phyloP scores from a whole-genome alignment of 2,888 invertebrate species.

The Halictus ligatus region DNA sequence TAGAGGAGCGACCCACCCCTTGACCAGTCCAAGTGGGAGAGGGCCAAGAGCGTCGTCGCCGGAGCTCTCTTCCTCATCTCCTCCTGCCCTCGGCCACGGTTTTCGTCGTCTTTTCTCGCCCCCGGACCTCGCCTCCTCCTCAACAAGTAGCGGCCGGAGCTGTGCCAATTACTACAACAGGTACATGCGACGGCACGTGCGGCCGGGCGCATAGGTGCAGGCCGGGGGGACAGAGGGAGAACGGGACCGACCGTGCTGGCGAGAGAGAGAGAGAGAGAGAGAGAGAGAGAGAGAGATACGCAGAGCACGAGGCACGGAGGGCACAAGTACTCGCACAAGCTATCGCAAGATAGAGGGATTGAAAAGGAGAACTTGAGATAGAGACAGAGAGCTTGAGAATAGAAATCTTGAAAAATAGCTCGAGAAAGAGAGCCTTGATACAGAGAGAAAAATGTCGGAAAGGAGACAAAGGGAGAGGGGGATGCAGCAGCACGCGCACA shows the following conservation, averaged over 20 bases:
- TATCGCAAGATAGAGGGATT: not conserved
- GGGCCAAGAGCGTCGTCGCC: slow-evolving; percentile 61
- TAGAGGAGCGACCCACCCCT: slow-evolving; percentile 72
- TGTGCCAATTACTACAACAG: slow-evolving; percentile 54
- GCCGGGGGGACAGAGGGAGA: not conserved
- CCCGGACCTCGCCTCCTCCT: slow-evolving; percentile 22
- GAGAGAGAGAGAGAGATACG: not conserved
- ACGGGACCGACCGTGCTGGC: not conserved
- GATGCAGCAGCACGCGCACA: not conserved
- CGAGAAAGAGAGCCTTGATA: not conserved
- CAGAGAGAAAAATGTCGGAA: not conserved
- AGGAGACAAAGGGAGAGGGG: not conserved
- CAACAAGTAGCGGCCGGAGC: slow-evolving; percentile 71
- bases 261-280: not conserved
- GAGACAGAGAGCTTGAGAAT: not conserved
- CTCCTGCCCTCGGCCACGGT: not conserved
- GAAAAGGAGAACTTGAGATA: not conserved
- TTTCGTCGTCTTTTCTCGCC: not conserved
- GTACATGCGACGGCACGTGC: slow-evolving; percentile 43
- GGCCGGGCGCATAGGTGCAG: slow-evolving; percentile 14
- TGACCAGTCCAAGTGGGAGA: slow-evolving; percentile 64
- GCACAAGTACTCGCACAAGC: too few relatives aligned
- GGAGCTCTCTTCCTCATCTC: slow-evolving; percentile 39
- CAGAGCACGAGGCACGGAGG: not conserved
- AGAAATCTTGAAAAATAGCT: not conserved